Evolutionary conservation across 2,797 vertebrate genomes (phyloP), one percentile per base, ranked within the genome.

Genomic region (Diplodus sargus): DNA sequence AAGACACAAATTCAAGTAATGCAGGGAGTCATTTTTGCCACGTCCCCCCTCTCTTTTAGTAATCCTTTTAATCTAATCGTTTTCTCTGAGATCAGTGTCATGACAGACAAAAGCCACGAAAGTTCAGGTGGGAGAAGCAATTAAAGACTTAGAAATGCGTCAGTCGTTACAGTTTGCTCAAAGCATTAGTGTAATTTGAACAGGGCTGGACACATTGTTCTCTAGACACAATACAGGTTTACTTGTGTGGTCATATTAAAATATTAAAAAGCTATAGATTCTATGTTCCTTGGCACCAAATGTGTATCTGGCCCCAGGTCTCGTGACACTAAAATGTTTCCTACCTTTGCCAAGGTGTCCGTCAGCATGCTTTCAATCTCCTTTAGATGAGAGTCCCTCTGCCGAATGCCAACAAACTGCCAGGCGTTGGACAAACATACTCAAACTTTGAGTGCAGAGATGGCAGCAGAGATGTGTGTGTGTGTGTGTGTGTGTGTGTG

Each of bases 391-490:
- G 62, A 75, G 13, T 57, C 47, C 22, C 12, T 34, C 17, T 60
- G 1, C 82, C 71, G 85, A 88, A 91, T 91, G 70, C 76, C 70
- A 91, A 90, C 76, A 53, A 85, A 87, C 73, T 48, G 63, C 16
- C 82, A 83, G 89, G 83, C 85, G 85, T 85, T 86, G 90, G 79
- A 85, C 78, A 66, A 71, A 90, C n/a, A 80, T 73, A 57, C 72
- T 76, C 58, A 72, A 83, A 83, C 70, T 76, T 39, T 54, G 54
- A 87, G 74, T 45, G 17, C 23, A 51, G 76, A 76, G 65, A 85
- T 66, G 64, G 54, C 47, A 63, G 58, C 76, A 34, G 42, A 83
- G 74, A 59, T 85, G 67, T 48, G 11, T 82, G 28, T 43, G 34
- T 56, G 28, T 51, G 48, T 58, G 34, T 56, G 28, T 51, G 48